Evolutionary conservation across 2,113 vertebrate genomes (phyloP), one percentile per base, ranked within the genome.

Genomic region (Actinemys pallida): DNA sequence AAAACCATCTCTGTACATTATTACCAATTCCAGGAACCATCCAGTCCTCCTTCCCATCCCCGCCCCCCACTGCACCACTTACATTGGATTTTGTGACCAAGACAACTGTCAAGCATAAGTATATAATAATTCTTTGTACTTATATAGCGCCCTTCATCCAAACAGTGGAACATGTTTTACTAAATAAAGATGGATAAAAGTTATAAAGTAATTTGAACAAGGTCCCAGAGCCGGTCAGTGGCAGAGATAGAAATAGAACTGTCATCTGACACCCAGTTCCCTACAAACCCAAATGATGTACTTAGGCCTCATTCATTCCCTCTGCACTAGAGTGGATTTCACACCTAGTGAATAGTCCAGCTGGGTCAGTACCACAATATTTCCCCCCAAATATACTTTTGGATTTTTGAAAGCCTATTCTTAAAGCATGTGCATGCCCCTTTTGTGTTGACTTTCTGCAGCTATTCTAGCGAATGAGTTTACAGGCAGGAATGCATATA

Each of bases 201-300:
- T 57, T 57, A 11, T 84, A 54, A 87, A 92, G 12, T 47, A 12
- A 92, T 79, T 80, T 92, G 83, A 20, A 84, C n/a, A 45, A 25
- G 20, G 72, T 14, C 22, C 10, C 39, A 45, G 24, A 45, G 22
- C 5, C 7, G 3, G 69, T 75, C 69, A 76, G 22, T 24, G 72
- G 24, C 11, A 45, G 42, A 25, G 22, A 42, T 59, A 53, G 87
- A 90, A 89, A 24, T 5, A 62, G 25, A 81, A 10, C 2, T 90
- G 12, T 52, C 2, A 29, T 39, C 50, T 65, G 16, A 11, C 56
- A 11, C 3, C 5, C 1, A 3, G 47, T 92, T 95, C 39, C 90
- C 25, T 93, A 31, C 10, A 59, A 79, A 75, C 2, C 62, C 80
- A 94, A 81, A 75, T 27, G 1, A 29, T 83, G 10, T 90, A 45